Evolutionary conservation across 2,113 vertebrate species (phyloP).

Genomic region (Phaetusa simplex): DNA sequence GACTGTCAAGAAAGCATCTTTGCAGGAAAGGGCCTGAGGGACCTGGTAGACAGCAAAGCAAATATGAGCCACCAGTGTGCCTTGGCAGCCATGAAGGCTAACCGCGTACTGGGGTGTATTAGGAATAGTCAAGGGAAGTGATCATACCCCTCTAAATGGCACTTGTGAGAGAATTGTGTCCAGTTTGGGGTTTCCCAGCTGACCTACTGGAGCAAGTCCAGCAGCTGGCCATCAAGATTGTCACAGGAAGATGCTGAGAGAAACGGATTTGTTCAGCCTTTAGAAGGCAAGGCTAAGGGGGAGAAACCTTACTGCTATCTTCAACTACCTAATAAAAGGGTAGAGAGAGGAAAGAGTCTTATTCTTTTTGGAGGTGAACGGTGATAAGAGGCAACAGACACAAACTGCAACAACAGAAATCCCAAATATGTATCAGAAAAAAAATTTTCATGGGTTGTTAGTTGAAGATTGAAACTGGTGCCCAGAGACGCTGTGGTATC

Average conservation of each 20-base stretch:
- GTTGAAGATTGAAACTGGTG: not conserved
- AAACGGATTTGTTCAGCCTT: not conserved
- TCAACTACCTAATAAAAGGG: not conserved
- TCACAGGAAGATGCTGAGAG: not conserved
- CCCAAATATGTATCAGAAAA: not conserved
- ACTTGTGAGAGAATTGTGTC: not conserved
- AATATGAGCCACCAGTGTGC: not conserved
- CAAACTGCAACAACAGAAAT: not conserved
- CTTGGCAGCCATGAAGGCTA: not conserved
- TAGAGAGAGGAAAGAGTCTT: not conserved
- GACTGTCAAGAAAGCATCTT: not conserved
- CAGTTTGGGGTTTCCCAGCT: not conserved
- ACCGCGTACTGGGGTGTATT: not conserved
- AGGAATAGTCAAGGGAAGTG: not conserved
- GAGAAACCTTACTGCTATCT: not conserved
- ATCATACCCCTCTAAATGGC: not conserved
- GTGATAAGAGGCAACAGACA: not conserved
- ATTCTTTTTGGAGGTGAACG: not conserved
- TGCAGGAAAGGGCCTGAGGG: not conserved
- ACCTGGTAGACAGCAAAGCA: not conserved
- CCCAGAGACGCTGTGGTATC: not conserved
- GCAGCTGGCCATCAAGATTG: not conserved
- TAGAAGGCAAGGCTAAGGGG: not conserved
- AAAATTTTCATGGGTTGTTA: accelerated
- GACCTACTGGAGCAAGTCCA: not conserved